Base-by-base conservation (phyloP, 2,888 invertebrate genomes). In the Meghimatium bilineatum region DNA sequence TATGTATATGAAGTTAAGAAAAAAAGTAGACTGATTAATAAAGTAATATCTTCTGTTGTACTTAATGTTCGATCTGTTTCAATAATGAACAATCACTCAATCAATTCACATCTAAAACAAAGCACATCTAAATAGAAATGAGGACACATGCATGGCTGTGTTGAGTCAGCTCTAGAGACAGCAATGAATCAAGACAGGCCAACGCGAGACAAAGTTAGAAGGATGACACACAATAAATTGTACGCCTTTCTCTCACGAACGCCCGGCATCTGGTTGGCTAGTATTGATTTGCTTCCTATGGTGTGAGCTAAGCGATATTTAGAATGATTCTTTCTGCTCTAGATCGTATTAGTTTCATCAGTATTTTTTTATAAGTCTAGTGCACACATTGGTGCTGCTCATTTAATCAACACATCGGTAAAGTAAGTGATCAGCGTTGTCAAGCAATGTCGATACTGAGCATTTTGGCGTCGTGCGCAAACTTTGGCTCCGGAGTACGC, bases 171-270 rank as follows among this genome's bases (percentile, higher is more conserved):
- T 44, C 67, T 49, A n/a, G 63, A 67, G 78, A 67, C 49, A 32
- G 66, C 78, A 26, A 78, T 78, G 78, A 78, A 78, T 63, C 44
- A 74, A 74, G 74, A 32, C 49, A 26, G 32, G 32, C 32, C 52
- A n/a, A 44, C 34, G n/a, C 14, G 49, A 67, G 78, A 78, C 66
- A 78, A 63, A 66, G 66, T 49, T 49, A 56, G 78, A 67, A 78
- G 38, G 32, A 63, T 67, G 75, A 82, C 77, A 82, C 77, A 49
- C 66, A 82, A 82, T 82, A 82, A 82, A 82, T 82, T 82, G 56
- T 49, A 82, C 76, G 82, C 76, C 74, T 81, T 67, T 76, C 77
- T 34, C 23, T 75, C 52, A 14, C 77, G 36, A 36, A 52, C 38
- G 56, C 67, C 76, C 77, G 32, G 69, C 82, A 77, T 77, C 82